Evolutionary conservation across 2,113 vertebrate species (phyloP).

Genomic region (Siniperca chuatsi): DNA sequence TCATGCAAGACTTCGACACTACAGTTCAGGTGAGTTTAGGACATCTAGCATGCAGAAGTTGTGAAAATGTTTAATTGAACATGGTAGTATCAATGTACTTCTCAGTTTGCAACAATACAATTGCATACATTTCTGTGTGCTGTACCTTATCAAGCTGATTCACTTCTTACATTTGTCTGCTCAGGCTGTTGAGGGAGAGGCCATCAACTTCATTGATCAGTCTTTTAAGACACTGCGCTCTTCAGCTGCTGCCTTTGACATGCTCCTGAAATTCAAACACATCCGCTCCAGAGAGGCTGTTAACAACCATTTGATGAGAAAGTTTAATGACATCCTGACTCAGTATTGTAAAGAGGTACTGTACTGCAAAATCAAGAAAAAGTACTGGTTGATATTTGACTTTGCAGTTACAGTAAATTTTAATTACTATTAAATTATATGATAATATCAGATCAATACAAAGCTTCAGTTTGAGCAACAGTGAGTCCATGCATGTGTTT

Average conservation of each 20-base stretch:
- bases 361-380: conserved; percentile 8
- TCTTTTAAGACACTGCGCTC: conserved; percentile 93
- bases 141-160: background rate
- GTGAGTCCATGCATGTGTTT: background rate
- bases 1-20: conserved; percentile 88
- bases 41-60: background rate
- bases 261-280: conserved; percentile 92
- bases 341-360: conserved; percentile 95
- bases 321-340: conserved; percentile 88
- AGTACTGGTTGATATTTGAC: background rate
- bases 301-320: conserved; percentile 92
- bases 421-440: background rate
- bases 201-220: conserved; percentile 90
- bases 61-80: background rate
- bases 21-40: conserved; percentile 85
- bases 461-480: conserved; percentile 13
- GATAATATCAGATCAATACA: background rate
- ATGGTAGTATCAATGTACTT: background rate
- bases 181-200: conserved; percentile 91
- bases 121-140: background rate
- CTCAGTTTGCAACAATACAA: background rate
- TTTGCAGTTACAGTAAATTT: background rate
- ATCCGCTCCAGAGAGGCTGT: conserved; percentile 87
- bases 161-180: conserved; percentile 7
- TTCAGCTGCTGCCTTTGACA: conserved; percentile 90